A percentile compares a stretch with the other conserved stretches of the same genome.
Conservation (phyloP, 2,113 vertebrate species). For the Gorsachius goisagi region DNA sequence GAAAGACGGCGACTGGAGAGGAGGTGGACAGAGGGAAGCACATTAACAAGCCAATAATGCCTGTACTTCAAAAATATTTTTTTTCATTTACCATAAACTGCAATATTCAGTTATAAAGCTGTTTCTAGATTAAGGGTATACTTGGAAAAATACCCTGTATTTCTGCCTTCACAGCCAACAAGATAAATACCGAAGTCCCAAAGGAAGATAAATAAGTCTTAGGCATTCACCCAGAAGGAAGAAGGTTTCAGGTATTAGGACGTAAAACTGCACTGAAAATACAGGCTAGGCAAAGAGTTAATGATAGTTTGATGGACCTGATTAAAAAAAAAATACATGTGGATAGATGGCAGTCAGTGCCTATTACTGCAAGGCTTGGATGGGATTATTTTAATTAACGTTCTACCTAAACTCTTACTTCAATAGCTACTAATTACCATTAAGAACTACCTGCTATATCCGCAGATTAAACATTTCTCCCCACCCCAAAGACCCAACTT, state of each 20-base stretch:
- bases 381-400: slow-evolving; percentile 41
- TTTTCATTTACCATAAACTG: not conserved
- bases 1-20: rapidly evolving
- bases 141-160: not conserved
- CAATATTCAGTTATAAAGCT: not conserved
- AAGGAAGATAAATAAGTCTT: not conserved
- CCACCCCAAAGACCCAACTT: slow-evolving; percentile 29
- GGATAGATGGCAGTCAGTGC: slow-evolving; percentile 19
- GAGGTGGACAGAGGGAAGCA: not conserved
- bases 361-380: slow-evolving; percentile 27
- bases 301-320: not conserved
- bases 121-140: not conserved
- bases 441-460: slow-evolving; percentile 24
- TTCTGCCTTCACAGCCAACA: not conserved
- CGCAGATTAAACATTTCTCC: slow-evolving; percentile 23
- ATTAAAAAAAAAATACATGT: not conserved
- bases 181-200: not conserved
- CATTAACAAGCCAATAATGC: not conserved
- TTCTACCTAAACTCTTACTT: slow-evolving; percentile 39
- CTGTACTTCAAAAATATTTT: not conserved
- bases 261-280: slow-evolving; percentile 17
- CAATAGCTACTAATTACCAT: slow-evolving; percentile 43
- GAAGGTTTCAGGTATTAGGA: not conserved
- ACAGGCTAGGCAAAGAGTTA: not conserved
- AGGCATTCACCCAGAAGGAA: not conserved